Percentiles rank a stretch among this genome's conserved stretches.
phyloP scores from a whole-genome alignment of 2,797 vertebrate genomes.

The Protonibea diacanthus region DNA sequence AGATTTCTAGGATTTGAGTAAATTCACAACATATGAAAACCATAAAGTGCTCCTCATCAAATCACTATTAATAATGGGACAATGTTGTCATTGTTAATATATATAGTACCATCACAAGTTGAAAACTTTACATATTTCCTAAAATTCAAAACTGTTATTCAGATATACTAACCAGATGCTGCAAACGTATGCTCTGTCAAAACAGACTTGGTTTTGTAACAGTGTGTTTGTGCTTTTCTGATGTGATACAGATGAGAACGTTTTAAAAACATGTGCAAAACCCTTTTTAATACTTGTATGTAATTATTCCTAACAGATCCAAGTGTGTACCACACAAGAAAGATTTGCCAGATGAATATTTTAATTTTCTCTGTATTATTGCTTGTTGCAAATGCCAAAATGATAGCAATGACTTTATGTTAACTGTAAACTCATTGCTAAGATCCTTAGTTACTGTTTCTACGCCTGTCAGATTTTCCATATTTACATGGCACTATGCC shows the following conservation, averaged over 20 bases:
- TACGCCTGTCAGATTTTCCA: neutral
- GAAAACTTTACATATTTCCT: neutral
- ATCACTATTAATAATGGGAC: constrained; percentile 1
- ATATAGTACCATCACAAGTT: constrained; percentile 5
- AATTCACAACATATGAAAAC: constrained; percentile 16
- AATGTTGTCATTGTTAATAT: constrained; percentile 17
- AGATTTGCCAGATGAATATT: neutral
- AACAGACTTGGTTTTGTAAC: constrained; percentile 1
- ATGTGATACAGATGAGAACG: neutral
- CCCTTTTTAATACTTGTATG: too few species aligned
- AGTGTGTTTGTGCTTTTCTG: neutral
- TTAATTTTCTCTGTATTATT: neutral
- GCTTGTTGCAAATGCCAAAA: neutral
- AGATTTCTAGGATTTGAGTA: neutral
- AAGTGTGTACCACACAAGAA: too few species aligned
- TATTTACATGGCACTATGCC: neutral
- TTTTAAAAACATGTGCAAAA: neutral
- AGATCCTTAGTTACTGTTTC: neutral
- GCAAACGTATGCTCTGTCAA: neutral
- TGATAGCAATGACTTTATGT: neutral
- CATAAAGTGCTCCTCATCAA: constrained; percentile 1
- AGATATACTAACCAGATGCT: neutral
- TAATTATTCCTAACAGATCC: too few species aligned
- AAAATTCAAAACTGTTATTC: neutral
- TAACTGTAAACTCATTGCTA: neutral